Evolutionary conservation across 1,140 invertebrate genomes (phyloP).

Genomic region (Nilaparvata lugens): DNA sequence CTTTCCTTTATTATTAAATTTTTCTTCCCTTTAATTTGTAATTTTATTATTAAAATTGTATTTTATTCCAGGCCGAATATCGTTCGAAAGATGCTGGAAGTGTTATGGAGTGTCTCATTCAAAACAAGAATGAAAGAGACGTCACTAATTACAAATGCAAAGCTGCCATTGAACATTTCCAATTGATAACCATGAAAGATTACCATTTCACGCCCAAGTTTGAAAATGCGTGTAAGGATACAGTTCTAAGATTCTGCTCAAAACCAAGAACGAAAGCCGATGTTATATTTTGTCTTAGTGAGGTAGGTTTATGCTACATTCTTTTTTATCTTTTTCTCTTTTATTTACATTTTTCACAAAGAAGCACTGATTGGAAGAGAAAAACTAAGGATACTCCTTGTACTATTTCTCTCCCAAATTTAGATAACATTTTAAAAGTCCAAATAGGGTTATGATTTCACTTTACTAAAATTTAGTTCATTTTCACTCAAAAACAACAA

Average conservation of each 20-base stretch:
- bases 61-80: slow-evolving; percentile 11
- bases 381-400: too few relatives aligned
- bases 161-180: slow-evolving; percentile 89
- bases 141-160: slow-evolving; percentile 74
- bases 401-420: too few relatives aligned
- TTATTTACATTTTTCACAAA: too few relatives aligned
- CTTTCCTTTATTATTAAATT: too few relatives aligned
- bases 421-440: too few relatives aligned
- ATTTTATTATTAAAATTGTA: too few relatives aligned
- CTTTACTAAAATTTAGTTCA: too few relatives aligned
- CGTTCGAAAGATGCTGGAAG: slow-evolving; percentile 41
- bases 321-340: neutral
- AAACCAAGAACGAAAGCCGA: slow-evolving; percentile 46
- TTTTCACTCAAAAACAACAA: too few relatives aligned
- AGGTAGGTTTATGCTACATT: slow-evolving; percentile 38
- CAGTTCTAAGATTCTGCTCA: slow-evolving; percentile 73
- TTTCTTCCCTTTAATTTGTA: too few relatives aligned
- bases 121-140: slow-evolving; percentile 80
- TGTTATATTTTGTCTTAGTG: slow-evolving; percentile 86
- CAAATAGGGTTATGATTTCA: too few relatives aligned
- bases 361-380: too few relatives aligned
- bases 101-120: slow-evolving; percentile 89
- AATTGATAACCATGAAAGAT: slow-evolving; percentile 85
- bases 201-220: slow-evolving; percentile 93
- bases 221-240: slow-evolving; percentile 81